A percentile compares a stretch with the other conserved stretches of the same genome.
phyloP scores from a whole-genome alignment of 2,113 vertebrate species.

The Oreotrochilus melanogaster region DNA sequence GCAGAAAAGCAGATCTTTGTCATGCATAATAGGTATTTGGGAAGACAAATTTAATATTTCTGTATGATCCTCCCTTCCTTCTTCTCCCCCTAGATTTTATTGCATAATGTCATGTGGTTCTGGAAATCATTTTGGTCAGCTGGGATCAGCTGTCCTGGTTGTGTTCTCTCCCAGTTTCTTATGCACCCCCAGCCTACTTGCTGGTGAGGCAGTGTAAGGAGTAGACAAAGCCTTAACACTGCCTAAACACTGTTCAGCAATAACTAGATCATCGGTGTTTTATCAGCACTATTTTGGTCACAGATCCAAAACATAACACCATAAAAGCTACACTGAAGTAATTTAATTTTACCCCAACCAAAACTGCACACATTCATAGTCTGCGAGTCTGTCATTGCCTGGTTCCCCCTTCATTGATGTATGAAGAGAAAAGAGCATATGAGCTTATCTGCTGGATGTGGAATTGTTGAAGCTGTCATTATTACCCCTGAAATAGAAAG shows the following conservation, averaged over 20 bases:
- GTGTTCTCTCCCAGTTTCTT: not conserved
- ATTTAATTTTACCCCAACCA: not conserved
- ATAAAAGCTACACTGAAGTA: not conserved
- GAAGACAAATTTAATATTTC: not conserved
- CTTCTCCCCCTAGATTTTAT: not conserved
- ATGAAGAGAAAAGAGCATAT: not conserved
- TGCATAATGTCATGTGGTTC: rapidly evolving
- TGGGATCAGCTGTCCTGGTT: not conserved
- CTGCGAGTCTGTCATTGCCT: not conserved
- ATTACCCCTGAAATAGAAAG: not conserved
- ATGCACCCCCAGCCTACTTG: rapidly evolving
- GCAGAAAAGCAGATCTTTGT: no score
- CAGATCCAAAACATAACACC: not conserved
- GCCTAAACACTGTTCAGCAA: not conserved
- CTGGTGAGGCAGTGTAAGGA: rapidly evolving
- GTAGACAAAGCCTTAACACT: no score
- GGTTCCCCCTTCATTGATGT: not conserved
- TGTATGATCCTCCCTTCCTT: rapidly evolving
- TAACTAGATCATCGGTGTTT: not conserved
- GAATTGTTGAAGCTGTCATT: not conserved
- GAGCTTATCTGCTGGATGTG: not conserved
- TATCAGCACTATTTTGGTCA: not conserved
- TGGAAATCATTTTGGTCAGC: not conserved
- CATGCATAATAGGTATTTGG: not conserved
- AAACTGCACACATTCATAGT: not conserved